These are phyloP conservation scores for Synanthedon vespiformis DNA, from an alignment of 2,888 invertebrate genomes.

Conservation along the genomic window DNA sequence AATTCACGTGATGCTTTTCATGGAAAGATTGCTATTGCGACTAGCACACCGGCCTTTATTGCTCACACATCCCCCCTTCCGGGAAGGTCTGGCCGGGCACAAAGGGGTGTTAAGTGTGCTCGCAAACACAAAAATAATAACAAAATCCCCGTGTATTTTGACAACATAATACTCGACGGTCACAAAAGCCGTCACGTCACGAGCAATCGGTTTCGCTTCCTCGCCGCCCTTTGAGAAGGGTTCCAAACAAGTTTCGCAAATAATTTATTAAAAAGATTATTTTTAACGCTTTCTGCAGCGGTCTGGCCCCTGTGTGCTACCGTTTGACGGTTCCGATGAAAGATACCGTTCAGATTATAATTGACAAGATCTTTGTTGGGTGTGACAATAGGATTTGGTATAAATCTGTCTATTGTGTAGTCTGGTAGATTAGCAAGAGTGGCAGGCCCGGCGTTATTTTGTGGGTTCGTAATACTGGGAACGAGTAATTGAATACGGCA, in stretches of 20 bases:
- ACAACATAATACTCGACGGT: slow-evolving; percentile 67
- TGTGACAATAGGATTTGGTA: slow-evolving; percentile 53
- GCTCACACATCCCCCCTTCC: slow-evolving; percentile 55
- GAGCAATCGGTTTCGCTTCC: slow-evolving; percentile 66
- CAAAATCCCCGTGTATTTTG: slow-evolving; percentile 69
- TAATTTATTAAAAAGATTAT: slow-evolving; percentile 53
- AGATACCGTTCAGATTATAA: slow-evolving; percentile 63
- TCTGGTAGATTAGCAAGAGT: slow-evolving; percentile 52
- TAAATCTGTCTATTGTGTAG: slow-evolving; percentile 53
- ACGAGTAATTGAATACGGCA: slow-evolving; percentile 48
- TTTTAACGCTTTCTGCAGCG: slow-evolving; percentile 26
- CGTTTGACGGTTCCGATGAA: slow-evolving; percentile 57
- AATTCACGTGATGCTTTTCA: slow-evolving; percentile 51
- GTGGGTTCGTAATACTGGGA: slow-evolving; percentile 36
- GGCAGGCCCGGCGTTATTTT: slow-evolving; percentile 22
- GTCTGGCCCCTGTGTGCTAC: slow-evolving; percentile 52
- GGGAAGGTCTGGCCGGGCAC: slow-evolving; percentile 40
- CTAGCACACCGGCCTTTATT: slow-evolving; percentile 26
- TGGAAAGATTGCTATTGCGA: slow-evolving; percentile 50
- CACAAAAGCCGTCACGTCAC: slow-evolving; percentile 66
- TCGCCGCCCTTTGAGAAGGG: slow-evolving; percentile 61
- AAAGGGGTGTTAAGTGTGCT: slow-evolving; percentile 68
- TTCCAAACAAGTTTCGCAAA: slow-evolving; percentile 62
- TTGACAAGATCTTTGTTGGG: slow-evolving; percentile 67
- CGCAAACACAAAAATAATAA: slow-evolving; percentile 70